Base-by-base conservation (phyloP, 1,140 invertebrate genomes). In the Caenorhabditis inopinata region DNA sequence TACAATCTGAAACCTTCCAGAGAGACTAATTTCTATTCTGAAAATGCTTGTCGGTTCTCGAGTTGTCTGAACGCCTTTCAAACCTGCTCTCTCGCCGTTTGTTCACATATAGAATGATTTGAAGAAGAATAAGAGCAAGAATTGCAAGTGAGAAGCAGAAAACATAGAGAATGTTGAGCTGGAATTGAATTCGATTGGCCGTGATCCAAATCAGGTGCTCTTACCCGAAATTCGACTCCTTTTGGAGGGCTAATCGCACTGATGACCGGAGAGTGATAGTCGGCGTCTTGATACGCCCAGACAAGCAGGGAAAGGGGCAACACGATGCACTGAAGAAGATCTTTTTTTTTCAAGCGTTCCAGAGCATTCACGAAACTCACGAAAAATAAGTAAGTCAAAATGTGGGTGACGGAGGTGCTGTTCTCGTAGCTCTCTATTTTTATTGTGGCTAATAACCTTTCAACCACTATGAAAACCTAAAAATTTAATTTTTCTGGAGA, bases 111-210 rank as follows among this genome's bases (percentile, higher is more conserved):
- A 25, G 53, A 62, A 62, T 16, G 14, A 62, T 16, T 32, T 62
- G 53, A 18, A 62, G 53, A 3, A 62, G 27, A 62, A 62, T 62
- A 16, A 62, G 53, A 32, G 53, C 53, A 16, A 62, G 53, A 32
- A 62, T 62, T n/a, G 53, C 53, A 14, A 62, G 27, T 6, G n/a
- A n/a, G n/a, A 62, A 62, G n/a, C 53, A 62, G 53, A 62, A 62
- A 62, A 62, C 35, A n/a, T 62, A 62, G 27, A 62, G 53, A 2
- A 62, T 62, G 16, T 62, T 62, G 6, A 62, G 16, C 53, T 62
- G 53, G 35, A 62, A 62, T 16, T 16, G 1, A 62, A 62, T 0
- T 62, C 32, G 6, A 62, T 0, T 25, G n/a, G n/a, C 11, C 1
- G 9, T 14, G 16, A 58, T 16, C 14, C 38, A 7, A 25, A 0